Evolutionary conservation across 2,797 vertebrate genomes (phyloP).

Genomic region (Crenuchus spilurus): DNA sequence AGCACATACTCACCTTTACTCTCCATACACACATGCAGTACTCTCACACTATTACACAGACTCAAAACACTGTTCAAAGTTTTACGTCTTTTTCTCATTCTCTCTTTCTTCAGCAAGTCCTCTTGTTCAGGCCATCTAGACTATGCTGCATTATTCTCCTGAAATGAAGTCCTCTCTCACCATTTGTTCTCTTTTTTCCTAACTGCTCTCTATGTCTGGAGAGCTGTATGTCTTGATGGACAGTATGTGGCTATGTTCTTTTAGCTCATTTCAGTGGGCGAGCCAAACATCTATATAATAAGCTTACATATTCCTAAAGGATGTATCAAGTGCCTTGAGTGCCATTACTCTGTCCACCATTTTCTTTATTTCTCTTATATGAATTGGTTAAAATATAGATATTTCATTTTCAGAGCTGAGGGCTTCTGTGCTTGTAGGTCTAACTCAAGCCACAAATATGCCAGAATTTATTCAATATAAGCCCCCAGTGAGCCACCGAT

Average conservation of each 20-base stretch:
- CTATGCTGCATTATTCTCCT: neutral
- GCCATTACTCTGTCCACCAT: conserved; percentile 21
- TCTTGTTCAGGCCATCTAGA: neutral
- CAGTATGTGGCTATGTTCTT: conserved; percentile 4
- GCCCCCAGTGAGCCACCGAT: neutral
- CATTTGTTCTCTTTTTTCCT: neutral
- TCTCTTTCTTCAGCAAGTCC: neutral
- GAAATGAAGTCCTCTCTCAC: neutral
- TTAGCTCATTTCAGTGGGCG: conserved; percentile 17
- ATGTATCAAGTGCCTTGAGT: conserved; percentile 8
- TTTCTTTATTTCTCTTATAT: neutral
- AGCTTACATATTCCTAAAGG: conserved; percentile 10
- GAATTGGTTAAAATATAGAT: neutral
- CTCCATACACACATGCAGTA: neutral
- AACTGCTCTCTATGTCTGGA: neutral
- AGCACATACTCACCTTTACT: too few species aligned
- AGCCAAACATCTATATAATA: conserved; percentile 31
- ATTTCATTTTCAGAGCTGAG: neutral
- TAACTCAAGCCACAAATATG: neutral
- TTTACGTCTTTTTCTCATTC: neutral
- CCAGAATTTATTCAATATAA: neutral
- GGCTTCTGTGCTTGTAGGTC: neutral
- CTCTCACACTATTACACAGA: neutral
- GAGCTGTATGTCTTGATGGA: neutral
- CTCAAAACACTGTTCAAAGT: neutral